Evolutionary conservation across 2,888 invertebrate species (phyloP).

Genomic region (Acronicta psi): DNA sequence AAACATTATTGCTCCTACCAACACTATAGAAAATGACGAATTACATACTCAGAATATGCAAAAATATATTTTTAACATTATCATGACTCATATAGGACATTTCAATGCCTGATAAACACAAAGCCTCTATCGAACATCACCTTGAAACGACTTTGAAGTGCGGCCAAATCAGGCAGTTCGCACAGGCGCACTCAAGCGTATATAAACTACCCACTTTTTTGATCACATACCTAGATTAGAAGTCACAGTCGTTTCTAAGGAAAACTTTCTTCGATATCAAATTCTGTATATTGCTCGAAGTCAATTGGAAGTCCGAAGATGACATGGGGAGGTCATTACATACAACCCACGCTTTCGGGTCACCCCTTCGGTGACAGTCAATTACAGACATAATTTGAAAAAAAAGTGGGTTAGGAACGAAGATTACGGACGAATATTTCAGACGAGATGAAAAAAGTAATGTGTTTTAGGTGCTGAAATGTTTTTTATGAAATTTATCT

Average conservation of each 20-base stretch:
- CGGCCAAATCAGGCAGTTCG: background rate
- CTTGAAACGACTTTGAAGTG: slow-evolving; percentile 1
- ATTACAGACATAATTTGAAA: slow-evolving; percentile 52
- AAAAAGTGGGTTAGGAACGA: slow-evolving; percentile 41
- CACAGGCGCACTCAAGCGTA: slow-evolving; percentile 6
- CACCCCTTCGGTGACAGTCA: slow-evolving; percentile 44
- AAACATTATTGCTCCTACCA: no score
- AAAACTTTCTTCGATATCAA: slow-evolving; percentile 28
- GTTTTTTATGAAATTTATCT: slow-evolving; percentile 14
- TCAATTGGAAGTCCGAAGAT: slow-evolving; percentile 42
- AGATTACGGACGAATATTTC: slow-evolving; percentile 38
- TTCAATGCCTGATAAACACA: background rate
- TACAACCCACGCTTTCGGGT: slow-evolving; percentile 38
- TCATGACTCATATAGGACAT: background rate
- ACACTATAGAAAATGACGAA: background rate
- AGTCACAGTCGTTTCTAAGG: slow-evolving; percentile 17
- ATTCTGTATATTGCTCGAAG: slow-evolving; percentile 34
- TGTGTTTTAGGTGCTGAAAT: slow-evolving; percentile 26
- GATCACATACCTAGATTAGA: slow-evolving; percentile 26
- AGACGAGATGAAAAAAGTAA: slow-evolving; percentile 39
- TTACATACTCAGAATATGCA: no score
- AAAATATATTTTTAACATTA: no score
- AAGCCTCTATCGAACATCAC: background rate
- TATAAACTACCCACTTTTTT: slow-evolving; percentile 25
- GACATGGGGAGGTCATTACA: slow-evolving; percentile 47